phyloP scores from a whole-genome alignment of 2,113 vertebrate species.

The Oreocharis arfaki region DNA sequence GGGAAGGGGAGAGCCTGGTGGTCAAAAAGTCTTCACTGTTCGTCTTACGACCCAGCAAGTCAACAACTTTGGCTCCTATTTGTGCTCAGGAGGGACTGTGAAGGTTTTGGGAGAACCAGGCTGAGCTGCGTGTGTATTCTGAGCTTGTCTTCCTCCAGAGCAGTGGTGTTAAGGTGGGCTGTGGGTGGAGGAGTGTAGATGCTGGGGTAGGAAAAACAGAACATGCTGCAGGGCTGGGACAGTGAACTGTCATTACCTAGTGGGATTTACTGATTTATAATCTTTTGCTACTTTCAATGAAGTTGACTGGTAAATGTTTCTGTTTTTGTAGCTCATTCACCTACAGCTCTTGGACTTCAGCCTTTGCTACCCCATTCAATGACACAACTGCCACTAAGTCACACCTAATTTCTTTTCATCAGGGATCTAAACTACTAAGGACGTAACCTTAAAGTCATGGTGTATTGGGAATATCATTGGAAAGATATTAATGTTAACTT shows the following conservation, averaged over 20 bases:
- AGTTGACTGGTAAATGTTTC: constrained; percentile 63
- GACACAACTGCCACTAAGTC: constrained; percentile 89
- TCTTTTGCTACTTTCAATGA: background rate
- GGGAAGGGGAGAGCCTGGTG: background rate
- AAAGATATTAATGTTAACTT: constrained; percentile 73
- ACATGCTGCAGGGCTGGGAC: background rate
- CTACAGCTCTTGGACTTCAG: constrained; percentile 86
- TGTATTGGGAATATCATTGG: constrained; percentile 66
- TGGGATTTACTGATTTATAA: background rate
- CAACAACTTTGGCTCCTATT: fast-evolving
- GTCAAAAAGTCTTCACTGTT: background rate
- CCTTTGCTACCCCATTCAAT: constrained; percentile 86
- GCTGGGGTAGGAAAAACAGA: background rate
- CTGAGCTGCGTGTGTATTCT: fast-evolving
- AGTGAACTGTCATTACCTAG: background rate
- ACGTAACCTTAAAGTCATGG: constrained; percentile 65
- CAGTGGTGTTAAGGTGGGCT: background rate
- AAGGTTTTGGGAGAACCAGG: background rate
- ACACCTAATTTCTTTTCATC: constrained; percentile 79
- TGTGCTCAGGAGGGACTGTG: background rate
- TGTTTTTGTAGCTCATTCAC: constrained; percentile 85
- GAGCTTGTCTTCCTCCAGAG: background rate
- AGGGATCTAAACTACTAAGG: constrained; percentile 72
- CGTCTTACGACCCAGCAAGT: background rate
- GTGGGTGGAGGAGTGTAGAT: background rate